These are phyloP conservation scores for Danionella dracula DNA, from an alignment of 2,797 vertebrate species.

Conservation along the genomic window DNA sequence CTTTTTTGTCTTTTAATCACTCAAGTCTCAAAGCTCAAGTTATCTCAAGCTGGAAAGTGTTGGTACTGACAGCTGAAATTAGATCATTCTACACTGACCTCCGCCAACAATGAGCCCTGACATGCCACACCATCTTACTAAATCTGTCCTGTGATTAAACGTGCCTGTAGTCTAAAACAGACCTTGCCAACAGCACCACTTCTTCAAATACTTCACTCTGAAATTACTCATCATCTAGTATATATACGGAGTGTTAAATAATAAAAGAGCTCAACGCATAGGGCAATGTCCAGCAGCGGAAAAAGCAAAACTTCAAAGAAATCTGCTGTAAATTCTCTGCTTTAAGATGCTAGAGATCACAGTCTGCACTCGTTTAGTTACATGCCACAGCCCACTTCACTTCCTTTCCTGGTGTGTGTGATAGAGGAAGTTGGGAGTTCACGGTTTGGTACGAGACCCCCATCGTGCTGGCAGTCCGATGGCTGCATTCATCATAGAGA, in stretches of 20 bases:
- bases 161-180: conserved; percentile 13
- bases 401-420: neutral
- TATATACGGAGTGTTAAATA: conserved; percentile 17
- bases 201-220: conserved; percentile 6
- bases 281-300: neutral
- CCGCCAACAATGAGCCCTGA: neutral
- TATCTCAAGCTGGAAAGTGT: neutral
- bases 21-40: too few relatives aligned
- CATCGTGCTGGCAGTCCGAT: conserved; percentile 62
- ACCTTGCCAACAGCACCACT: neutral
- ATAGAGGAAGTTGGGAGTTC: conserved; percentile 13
- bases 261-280: conserved; percentile 9
- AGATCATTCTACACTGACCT: conserved; percentile 7
- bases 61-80: neutral
- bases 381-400: neutral
- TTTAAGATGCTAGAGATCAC: neutral
- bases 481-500: conserved; percentile 66
- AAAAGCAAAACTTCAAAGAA: neutral
- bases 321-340: neutral
- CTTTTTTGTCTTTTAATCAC: too few relatives aligned
- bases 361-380: neutral
- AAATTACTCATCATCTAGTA: conserved; percentile 11
- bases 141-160: conserved; percentile 2
- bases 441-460: conserved; percentile 22
- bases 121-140: neutral